A percentile compares a stretch with the other conserved stretches of the same genome.
Evolutionary conservation across 2,113 vertebrate species (phyloP).

Genomic region (Proteles cristata): DNA sequence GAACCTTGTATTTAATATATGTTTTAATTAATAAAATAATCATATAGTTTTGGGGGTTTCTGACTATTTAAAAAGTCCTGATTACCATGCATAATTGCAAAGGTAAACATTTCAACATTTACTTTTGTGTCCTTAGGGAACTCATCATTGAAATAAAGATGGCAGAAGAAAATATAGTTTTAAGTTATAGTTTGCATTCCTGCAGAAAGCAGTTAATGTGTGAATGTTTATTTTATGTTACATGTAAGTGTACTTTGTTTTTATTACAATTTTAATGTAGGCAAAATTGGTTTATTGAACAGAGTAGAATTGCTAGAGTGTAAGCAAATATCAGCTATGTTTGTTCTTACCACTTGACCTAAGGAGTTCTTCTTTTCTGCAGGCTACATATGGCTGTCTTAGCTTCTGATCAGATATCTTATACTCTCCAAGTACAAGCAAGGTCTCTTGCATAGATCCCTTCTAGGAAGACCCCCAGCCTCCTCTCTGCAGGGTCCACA

Average conservation of each 20-base stretch:
- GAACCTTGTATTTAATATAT: background rate
- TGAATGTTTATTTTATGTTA: background rate
- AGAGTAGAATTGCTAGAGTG: background rate
- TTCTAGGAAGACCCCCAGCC: background rate
- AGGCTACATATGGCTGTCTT: background rate
- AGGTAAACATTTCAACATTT: background rate
- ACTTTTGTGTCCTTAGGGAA: background rate
- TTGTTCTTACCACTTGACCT: background rate
- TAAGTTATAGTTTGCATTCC: background rate
- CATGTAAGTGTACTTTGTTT: background rate
- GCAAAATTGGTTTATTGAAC: background rate
- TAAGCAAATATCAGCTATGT: background rate
- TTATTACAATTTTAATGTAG: background rate
- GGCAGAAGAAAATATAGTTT: background rate
- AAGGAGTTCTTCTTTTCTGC: background rate
- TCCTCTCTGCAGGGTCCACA: background rate
- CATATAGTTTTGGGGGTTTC: background rate
- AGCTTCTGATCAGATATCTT: background rate
- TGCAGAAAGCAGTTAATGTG: background rate
- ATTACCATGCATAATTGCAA: background rate
- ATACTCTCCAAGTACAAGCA: background rate
- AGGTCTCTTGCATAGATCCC: background rate
- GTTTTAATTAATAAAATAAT: background rate
- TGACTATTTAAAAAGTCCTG: background rate
- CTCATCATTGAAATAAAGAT: background rate